A percentile compares a stretch with the other conserved stretches of the same genome.
Conservation (phyloP, 2,113 vertebrate genomes). For the Bos javanicus region DNA sequence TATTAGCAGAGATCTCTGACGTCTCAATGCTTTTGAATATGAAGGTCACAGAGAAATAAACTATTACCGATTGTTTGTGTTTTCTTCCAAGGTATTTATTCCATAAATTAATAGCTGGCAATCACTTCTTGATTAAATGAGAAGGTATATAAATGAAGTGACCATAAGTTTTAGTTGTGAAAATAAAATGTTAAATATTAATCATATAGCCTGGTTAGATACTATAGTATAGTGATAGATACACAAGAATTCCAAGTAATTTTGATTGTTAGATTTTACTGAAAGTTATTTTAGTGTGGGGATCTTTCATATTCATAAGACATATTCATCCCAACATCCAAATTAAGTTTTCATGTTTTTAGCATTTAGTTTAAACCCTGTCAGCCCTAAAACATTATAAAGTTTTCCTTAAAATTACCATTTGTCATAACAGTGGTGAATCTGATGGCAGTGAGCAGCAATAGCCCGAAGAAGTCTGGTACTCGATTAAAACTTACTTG, state of each 20-base stretch:
- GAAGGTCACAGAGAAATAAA: slow-evolving; percentile 34
- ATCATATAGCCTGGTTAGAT: background rate
- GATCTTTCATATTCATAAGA: background rate
- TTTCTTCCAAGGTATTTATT: slow-evolving; percentile 60
- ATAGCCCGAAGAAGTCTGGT: slow-evolving; percentile 46
- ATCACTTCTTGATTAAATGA: background rate
- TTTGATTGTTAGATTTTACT: background rate
- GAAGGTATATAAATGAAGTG: background rate
- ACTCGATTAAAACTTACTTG: background rate
- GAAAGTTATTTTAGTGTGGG: background rate
- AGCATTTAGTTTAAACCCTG: background rate
- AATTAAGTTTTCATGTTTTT: background rate
- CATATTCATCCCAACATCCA: background rate
- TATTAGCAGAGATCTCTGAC: background rate
- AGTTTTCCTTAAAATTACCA: background rate
- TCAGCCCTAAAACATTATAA: background rate
- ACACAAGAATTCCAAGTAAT: background rate
- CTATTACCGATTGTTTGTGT: background rate
- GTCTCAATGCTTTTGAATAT: background rate
- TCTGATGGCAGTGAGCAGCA: slow-evolving; percentile 73
- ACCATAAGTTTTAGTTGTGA: background rate
- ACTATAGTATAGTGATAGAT: background rate
- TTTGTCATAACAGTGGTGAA: background rate
- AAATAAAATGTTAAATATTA: background rate
- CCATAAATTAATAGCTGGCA: slow-evolving; percentile 38